Evolutionary conservation across 2,113 vertebrate genomes (phyloP), one percentile per base, ranked within the genome.

Genomic region (Dolichotis patagonum): DNA sequence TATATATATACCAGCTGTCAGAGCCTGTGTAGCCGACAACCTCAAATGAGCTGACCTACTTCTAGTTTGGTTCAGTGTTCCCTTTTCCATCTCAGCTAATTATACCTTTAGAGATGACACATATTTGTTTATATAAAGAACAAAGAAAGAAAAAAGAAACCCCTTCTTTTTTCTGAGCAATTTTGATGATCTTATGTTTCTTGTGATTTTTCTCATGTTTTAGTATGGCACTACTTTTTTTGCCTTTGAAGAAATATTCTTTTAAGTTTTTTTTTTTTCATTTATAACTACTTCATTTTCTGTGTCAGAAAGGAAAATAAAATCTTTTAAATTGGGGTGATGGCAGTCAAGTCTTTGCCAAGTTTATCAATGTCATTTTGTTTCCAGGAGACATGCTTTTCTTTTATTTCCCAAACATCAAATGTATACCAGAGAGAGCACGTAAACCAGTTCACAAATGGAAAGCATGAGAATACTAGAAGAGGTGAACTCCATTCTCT

Each of bases 11-110:
- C 84, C 94, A 97, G 94, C 95, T 98, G 96, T 98, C 98, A 98
- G 90, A 90, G 60, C 49, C 7, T 0, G 0, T 98, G 67, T 58
- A 98, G 80, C 85, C 85, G 43, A 94, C 95, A 98, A 97, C 67
- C 91, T 98, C 97, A 98, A 97, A 94, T 98, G 97, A 98, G 98
- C 97, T 99, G 98, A 98, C 97, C 98, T 98, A 98, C 97, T 98
- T 99, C 80, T 92, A 94, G 84, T 91, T 73, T 94, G 69, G 46
- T 98, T 83, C 92, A 98, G 96, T 96, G 94, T 96, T 97, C 20
- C 46, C 85, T 63, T 96, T 97, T 97, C 89, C 26, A 97, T 97
- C 65, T 98, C 63, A 85, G 85, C 94, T 98, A 98, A 98, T 99
- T 98, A 97, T 94, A 97, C 77, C 97, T 98, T 98, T 87, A 97